Evolutionary conservation across 1,140 invertebrate genomes (phyloP).

Genomic region (Achroia grisella): DNA sequence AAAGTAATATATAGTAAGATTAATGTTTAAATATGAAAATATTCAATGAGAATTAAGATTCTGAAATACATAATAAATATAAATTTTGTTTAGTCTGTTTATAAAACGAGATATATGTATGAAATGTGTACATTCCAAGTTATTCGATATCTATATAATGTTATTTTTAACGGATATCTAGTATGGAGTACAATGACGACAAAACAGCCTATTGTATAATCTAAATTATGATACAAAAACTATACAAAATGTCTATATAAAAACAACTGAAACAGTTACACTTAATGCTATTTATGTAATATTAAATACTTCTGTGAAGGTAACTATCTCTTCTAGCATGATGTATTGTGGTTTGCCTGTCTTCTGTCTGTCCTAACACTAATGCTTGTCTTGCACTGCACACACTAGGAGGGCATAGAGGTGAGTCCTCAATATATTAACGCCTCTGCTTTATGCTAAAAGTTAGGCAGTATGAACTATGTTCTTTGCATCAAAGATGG

Average conservation of each 20-base stretch:
- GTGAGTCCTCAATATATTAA: constrained; percentile 31
- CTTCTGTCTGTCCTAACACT: constrained; percentile 57
- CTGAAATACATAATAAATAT: no score
- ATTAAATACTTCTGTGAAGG: background rate
- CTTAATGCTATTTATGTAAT: background rate
- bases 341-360: constrained; percentile 42
- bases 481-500: no score
- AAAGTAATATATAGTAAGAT: no score
- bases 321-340: constrained; percentile 21
- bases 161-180: no score
- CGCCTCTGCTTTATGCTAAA: no score
- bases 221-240: background rate
- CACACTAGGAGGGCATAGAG: constrained; percentile 68
- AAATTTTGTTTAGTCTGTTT: no score
- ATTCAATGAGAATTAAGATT: no score
- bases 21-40: no score
- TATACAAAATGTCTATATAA: background rate
- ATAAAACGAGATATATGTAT: no score
- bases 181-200: background rate
- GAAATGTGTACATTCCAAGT: no score
- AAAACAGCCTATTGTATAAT: background rate
- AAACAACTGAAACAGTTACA: background rate
- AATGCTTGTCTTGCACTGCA: constrained; percentile 52
- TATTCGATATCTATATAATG: no score
- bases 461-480: no score